These are phyloP conservation scores for Paralvinella palmiformis DNA, from an alignment of 1,140 invertebrate genomes.

Conservation along the genomic window DNA sequence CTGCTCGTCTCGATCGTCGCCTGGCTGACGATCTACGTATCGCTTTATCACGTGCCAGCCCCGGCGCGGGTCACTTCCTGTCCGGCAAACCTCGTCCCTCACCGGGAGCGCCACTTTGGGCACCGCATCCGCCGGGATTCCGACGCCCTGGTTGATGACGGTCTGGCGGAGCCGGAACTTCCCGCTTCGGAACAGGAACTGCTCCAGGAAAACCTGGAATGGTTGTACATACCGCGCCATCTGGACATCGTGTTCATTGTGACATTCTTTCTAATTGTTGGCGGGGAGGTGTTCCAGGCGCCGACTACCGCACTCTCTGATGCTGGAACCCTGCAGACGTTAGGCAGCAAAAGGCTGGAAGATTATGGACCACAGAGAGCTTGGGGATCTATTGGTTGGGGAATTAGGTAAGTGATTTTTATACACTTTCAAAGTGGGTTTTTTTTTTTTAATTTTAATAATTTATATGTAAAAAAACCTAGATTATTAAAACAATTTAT, in stretches of 20 bases:
- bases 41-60: background rate
- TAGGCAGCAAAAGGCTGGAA: background rate
- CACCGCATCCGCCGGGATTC: background rate
- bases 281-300: slow-evolving; percentile 6
- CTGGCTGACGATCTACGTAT: background rate
- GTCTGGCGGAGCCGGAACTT: background rate
- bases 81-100: background rate
- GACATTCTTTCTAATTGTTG: no score
- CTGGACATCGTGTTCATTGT: background rate
- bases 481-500: no score
- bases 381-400: slow-evolving; percentile 9
- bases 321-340: slow-evolving; percentile 4
- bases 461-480: no score
- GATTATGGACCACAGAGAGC: slow-evolving; percentile 9
- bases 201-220: background rate
- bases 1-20: background rate
- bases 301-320: slow-evolving; percentile 4
- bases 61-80: background rate
- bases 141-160: background rate
- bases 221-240: slow-evolving; percentile 1
- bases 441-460: no score
- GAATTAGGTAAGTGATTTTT: slow-evolving; percentile 10
- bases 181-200: no score
- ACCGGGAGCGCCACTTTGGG: no score
- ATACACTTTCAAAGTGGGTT: no score